Conservation (phyloP, 2,113 vertebrate genomes). For the Rhinolophus ferrumequinum region DNA sequence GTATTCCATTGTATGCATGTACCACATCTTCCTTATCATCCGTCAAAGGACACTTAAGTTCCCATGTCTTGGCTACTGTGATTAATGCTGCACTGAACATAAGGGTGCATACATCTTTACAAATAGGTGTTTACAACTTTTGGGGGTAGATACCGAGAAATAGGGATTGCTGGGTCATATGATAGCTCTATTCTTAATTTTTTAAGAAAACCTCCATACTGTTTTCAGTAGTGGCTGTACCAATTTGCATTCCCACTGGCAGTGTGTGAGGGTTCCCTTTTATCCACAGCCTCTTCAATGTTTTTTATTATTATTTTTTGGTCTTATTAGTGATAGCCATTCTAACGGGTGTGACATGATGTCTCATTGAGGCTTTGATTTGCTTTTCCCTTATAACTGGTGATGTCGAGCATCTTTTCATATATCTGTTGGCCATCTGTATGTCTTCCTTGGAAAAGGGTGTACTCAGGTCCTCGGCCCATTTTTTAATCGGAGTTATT, state of each 20-base stretch:
- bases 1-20: background rate
- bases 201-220: background rate
- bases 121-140: background rate
- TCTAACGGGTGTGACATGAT: background rate
- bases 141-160: background rate
- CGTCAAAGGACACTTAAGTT: background rate
- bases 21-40: background rate
- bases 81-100: background rate
- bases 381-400: background rate
- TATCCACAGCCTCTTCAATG: background rate
- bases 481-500: too few relatives aligned
- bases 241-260: background rate
- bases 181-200: background rate
- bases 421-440: background rate
- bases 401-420: background rate
- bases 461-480: too few relatives aligned
- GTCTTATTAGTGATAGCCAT: background rate
- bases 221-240: background rate
- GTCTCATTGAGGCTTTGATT: background rate
- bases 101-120: background rate
- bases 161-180: background rate
- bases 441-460: too few relatives aligned
- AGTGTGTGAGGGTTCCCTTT: background rate
- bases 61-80: background rate
- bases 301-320: background rate